These are phyloP conservation scores for Hylaeus anthracinus DNA, from an alignment of 1,140 invertebrate genomes.

Conservation along the genomic window DNA sequence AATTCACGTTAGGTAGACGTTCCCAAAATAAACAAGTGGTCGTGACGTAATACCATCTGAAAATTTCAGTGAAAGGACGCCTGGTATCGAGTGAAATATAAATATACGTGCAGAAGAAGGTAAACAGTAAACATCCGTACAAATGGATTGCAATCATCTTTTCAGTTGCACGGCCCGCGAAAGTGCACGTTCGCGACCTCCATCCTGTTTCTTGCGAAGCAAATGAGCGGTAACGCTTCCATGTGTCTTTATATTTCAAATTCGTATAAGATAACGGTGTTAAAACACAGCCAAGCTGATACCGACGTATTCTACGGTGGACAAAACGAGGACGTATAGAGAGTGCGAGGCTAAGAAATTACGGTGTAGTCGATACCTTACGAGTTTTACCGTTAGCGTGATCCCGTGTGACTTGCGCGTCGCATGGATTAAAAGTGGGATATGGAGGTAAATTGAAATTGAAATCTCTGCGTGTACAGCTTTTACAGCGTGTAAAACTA, in stretches of 20 bases:
- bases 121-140: neutral
- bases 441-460: neutral
- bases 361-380: slow-evolving; percentile 17
- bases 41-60: neutral
- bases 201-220: slow-evolving; percentile 13
- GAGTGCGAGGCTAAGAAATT: slow-evolving; percentile 33
- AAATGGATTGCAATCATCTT: slow-evolving; percentile 5
- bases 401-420: neutral
- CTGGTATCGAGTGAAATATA: no score
- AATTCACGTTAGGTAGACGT: no score
- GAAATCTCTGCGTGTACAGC: neutral
- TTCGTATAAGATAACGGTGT: slow-evolving; percentile 43
- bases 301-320: slow-evolving; percentile 17
- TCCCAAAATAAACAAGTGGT: no score
- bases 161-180: neutral
- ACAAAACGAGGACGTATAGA: slow-evolving; percentile 21
- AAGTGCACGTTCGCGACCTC: slow-evolving; percentile 11
- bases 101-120: neutral
- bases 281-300: slow-evolving; percentile 11
- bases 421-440: neutral
- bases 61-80: neutral
- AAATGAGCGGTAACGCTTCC: neutral
- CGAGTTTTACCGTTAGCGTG: slow-evolving; percentile 32
- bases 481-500: neutral
- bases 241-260: slow-evolving; percentile 17